Evolutionary conservation across 2,888 invertebrate genomes (phyloP), one percentile per base, ranked within the genome.

Genomic region (Melipona bicolor): DNA sequence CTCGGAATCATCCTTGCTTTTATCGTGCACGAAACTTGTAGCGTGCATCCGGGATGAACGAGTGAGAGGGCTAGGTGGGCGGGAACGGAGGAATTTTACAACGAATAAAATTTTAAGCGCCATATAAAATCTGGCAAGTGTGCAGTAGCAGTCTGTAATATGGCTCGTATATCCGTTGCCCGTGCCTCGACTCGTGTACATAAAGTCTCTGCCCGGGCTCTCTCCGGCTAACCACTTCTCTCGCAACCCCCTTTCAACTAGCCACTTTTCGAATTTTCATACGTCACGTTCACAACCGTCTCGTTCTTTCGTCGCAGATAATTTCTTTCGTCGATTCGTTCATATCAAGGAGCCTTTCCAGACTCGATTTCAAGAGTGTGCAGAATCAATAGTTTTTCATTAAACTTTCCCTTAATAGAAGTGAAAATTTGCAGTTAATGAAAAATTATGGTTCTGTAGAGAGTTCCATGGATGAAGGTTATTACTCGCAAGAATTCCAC

Each of bases 61-160:
- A 71, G 62, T 27, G 78, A 61, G 54, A 77, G 67, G 74, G 70
- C 52, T 61, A 54, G 74, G 69, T 71, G 82, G 81, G 82, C 62
- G 82, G 32, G 49, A 24, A 67, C 89, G 86, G 90, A 89, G 85
- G 85, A 90, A 89, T 91, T 93, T 93, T 91, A 92, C 91, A 93
- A 91, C 87, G 89, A 92, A 93, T 93, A 92, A 93, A 93, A 91
- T 91, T 91, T 92, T 92, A 92, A 93, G 90, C 91, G 90, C 87
- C 92, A 90, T 92, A 91, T 93, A 93, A 93, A 93, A 93, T 89
- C 86, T 82, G 84, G 88, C 89, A 90, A 91, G 89, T 90, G 90
- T 88, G 91, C 89, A 90, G 91, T 93, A 91, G 91, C 90, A 88
- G 91, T 90, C 87, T 88, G 90, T 91, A 90, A 92, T 91, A 91